Evolutionary conservation across 2,797 vertebrate species (phyloP), one percentile per base, ranked within the genome.

Genomic region (Chelidonichthys spinosus): DNA sequence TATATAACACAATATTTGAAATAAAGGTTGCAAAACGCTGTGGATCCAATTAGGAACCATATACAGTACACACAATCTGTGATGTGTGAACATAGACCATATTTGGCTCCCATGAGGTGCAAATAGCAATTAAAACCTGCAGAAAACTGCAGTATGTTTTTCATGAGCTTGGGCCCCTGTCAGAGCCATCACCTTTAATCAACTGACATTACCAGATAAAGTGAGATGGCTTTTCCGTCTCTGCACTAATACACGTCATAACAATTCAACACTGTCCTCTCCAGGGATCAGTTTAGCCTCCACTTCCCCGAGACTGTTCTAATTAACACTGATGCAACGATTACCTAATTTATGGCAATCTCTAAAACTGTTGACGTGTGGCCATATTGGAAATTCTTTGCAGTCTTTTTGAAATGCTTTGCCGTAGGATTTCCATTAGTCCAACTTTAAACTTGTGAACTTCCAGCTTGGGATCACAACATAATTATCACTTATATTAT

Each of bases 311-410:
- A 77, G 43, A 78, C 73, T 65, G 60, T 74, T 82, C 64, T 86
- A 79, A 87, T 86, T 85, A 85, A 84, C 79, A 74, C 56, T 84
- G 89, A 89, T 88, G 82, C 72, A 92, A 89, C 37, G 69, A 68
- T 90, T 80, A 76, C 83, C 77, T 84, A 75, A 90, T 85, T 69
- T 85, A 63, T 54, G 11, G 85, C 55, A 85, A 87, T 83, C 78
- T 47, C 80, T 78, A 60, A 72, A 77, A 79, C 67, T 79, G 71
- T 80, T 83, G 76, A 88, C 85, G 54, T 64, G 82, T 76, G 69
- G 69, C 66, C 47, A 49, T 18, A 15, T 33, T 7, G 50, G 56
- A 83, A 71, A 76, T 78, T 15, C 44, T 66, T 46, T 55, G 69
- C 53, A 52, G 43, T n/a, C 39, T 69, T 74, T 74, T 65, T 60